Percentiles rank a stretch among this genome's conserved stretches.
Evolutionary conservation across 2,888 invertebrate species (phyloP).

Genomic region (Notodonta dromedarius): DNA sequence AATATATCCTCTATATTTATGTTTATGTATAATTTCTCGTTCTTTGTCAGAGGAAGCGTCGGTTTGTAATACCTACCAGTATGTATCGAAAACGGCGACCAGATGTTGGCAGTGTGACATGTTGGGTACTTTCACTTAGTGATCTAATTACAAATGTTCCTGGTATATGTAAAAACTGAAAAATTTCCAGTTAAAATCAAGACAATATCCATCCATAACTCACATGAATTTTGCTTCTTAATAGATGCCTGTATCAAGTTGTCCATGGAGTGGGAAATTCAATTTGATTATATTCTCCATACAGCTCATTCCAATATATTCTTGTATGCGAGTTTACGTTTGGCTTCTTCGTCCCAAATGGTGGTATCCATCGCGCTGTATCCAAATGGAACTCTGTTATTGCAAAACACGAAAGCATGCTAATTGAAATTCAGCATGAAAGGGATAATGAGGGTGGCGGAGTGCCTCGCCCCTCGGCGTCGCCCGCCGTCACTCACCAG

Average conservation of each 20-base stretch:
- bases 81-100: constrained; percentile 11
- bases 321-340: not conserved
- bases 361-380: constrained; percentile 41
- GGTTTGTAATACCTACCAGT: not conserved
- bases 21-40: constrained; percentile 9
- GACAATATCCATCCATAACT: too few relatives aligned
- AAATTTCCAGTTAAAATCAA: not conserved
- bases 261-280: too few relatives aligned
- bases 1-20: too few relatives aligned
- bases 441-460: constrained; percentile 79
- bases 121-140: not conserved
- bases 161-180: not conserved
- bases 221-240: too few relatives aligned
- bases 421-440: constrained; percentile 83
- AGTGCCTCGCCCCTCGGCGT: constrained; percentile 37
- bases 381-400: constrained; percentile 67
- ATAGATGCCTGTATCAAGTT: too few relatives aligned
- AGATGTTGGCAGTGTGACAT: constrained; percentile 11
- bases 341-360: constrained; percentile 5
- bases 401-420: constrained; percentile 78
- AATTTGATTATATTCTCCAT: too few relatives aligned
- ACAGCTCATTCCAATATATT: not conserved
- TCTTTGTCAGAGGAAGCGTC: constrained; percentile 1
- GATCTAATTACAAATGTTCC: not conserved
- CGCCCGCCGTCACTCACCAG: constrained; percentile 61